Conservation (phyloP, 2,113 vertebrate species). For the Terrapene triunguis region DNA sequence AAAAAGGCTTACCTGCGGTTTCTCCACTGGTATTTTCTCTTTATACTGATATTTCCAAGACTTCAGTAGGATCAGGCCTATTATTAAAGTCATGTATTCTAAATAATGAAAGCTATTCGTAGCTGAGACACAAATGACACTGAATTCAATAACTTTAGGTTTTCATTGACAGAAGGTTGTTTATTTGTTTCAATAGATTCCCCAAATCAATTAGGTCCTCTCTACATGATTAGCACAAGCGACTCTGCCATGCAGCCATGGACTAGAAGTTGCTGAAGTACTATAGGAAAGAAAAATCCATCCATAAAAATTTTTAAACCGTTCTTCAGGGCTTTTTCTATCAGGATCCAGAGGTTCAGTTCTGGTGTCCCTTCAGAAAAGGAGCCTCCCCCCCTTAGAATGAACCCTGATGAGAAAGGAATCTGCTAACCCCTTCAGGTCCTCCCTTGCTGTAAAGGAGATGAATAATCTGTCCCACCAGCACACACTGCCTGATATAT, state of each 20-base stretch:
- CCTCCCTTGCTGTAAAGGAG: accelerated
- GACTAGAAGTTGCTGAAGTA: background rate
- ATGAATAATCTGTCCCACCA: background rate
- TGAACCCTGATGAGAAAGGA: no score
- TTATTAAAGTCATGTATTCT: accelerated
- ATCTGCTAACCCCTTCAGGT: background rate
- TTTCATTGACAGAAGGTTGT: background rate
- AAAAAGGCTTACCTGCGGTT: background rate
- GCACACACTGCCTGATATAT: background rate
- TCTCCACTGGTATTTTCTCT: background rate
- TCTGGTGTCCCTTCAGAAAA: background rate
- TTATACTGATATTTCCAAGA: background rate
- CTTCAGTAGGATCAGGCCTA: background rate
- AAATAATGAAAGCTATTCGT: background rate
- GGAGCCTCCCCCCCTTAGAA: no score
- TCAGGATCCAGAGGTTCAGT: accelerated
- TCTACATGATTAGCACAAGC: background rate
- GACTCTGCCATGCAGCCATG: background rate
- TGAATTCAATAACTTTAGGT: background rate
- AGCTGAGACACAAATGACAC: background rate
- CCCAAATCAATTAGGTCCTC: background rate
- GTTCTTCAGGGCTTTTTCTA: background rate
- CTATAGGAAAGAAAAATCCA: accelerated
- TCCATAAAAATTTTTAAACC: background rate
- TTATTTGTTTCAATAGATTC: background rate